A percentile compares a stretch with the other conserved stretches of the same genome.
Evolutionary conservation across 2,113 vertebrate species (phyloP).

Genomic region (Calidris pugnax): DNA sequence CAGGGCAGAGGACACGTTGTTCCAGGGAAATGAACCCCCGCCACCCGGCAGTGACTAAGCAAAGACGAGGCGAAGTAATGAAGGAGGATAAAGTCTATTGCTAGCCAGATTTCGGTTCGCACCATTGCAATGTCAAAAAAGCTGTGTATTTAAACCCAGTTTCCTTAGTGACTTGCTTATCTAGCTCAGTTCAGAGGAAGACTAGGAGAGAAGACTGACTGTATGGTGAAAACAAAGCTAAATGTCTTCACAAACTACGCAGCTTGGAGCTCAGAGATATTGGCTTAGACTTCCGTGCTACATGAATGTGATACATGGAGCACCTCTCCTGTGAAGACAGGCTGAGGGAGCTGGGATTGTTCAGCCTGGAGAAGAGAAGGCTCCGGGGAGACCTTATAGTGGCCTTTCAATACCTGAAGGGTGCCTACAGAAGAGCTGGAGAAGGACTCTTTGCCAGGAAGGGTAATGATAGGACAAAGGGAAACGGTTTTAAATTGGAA

Average conservation of each 20-base stretch:
- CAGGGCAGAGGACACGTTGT: not conserved
- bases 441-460: too few relatives aligned
- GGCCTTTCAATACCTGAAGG: too few relatives aligned
- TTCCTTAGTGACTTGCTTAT: not conserved
- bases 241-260: not conserved
- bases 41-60: not conserved
- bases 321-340: too few relatives aligned
- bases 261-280: not conserved
- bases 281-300: not conserved
- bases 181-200: not conserved
- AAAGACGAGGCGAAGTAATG: not conserved
- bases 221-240: not conserved
- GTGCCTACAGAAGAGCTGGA: too few relatives aligned
- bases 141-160: not conserved
- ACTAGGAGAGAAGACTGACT: not conserved
- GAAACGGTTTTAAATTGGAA: too few relatives aligned
- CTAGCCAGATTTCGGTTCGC: not conserved
- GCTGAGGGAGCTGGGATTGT: too few relatives aligned
- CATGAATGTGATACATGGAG: accelerated
- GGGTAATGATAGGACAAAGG: too few relatives aligned
- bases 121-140: not conserved
- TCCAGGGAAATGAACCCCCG: not conserved
- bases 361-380: too few relatives aligned
- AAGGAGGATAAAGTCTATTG: not conserved
- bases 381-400: too few relatives aligned